phyloP scores from a whole-genome alignment of 53 echinoderm and acorn worm genomes.

The Hippasteria phrygiana region DNA sequence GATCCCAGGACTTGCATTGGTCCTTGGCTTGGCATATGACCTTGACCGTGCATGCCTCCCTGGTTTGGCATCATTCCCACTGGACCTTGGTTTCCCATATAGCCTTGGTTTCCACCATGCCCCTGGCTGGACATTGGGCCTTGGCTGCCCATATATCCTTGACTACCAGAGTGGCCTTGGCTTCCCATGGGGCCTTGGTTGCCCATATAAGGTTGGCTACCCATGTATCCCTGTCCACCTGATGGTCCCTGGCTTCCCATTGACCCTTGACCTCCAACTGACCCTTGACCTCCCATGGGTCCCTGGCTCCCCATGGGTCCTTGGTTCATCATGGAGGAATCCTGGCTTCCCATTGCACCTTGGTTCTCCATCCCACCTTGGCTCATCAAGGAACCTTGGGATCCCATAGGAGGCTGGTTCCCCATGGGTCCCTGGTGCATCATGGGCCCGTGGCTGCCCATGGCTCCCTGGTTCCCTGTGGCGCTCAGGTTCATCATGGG shows the following conservation, averaged over 20 bases:
- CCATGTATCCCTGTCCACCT: slow-evolving; percentile 78
- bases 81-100: slow-evolving; percentile 38
- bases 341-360: slow-evolving; percentile 41
- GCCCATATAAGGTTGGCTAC: slow-evolving; percentile 79
- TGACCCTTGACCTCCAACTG: slow-evolving; percentile 38
- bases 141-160: slow-evolving; percentile 72
- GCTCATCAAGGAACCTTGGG: slow-evolving; percentile 47
- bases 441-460: slow-evolving; percentile 54
- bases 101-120: slow-evolving; percentile 26
- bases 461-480: slow-evolving; percentile 53
- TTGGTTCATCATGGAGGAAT: slow-evolving; percentile 7
- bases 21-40: slow-evolving; percentile 67
- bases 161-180: slow-evolving; percentile 68
- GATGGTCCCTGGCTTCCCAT: slow-evolving; percentile 31
- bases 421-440: slow-evolving; percentile 49
- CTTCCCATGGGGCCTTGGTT: slow-evolving; percentile 70
- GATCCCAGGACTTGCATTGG: slow-evolving; percentile 70
- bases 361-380: slow-evolving; percentile 55
- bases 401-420: slow-evolving; percentile 59
- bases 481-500: slow-evolving; percentile 54
- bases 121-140: slow-evolving; percentile 67
- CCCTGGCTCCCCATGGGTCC: slow-evolving; percentile 56
- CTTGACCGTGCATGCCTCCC: slow-evolving; percentile 77
- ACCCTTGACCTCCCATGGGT: slow-evolving; percentile 57
- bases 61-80: slow-evolving; percentile 77